Evolutionary conservation across 2,113 vertebrate species (phyloP).

Genomic region (Paracanthobrama guichenoti): DNA sequence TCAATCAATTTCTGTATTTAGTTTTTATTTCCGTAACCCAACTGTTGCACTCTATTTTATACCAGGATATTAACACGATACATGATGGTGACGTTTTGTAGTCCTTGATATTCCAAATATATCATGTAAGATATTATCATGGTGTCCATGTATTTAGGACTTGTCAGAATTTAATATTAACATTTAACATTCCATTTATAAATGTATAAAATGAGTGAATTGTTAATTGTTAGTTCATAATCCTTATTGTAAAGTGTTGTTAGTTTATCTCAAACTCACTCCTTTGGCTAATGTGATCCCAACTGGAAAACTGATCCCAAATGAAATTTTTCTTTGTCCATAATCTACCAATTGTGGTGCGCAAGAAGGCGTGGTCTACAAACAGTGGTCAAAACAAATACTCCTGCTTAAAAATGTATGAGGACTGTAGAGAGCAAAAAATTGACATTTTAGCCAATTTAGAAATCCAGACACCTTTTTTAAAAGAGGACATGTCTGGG

Average conservation of each 20-base stretch:
- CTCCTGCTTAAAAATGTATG: not conserved
- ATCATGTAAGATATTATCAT: not conserved
- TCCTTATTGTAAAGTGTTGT: not conserved
- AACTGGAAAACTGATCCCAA: too few relatives aligned
- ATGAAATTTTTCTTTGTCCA: not conserved
- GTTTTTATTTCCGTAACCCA: too few relatives aligned
- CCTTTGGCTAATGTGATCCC: not conserved
- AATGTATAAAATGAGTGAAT: not conserved
- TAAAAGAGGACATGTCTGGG: too few relatives aligned
- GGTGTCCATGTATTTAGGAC: not conserved
- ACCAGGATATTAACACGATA: not conserved
- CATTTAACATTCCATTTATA: not conserved
- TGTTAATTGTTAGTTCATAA: too few relatives aligned
- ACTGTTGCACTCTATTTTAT: not conserved
- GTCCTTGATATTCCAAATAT: not conserved
- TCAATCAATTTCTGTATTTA: too few relatives aligned
- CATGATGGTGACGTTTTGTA: too few relatives aligned
- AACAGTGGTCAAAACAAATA: not conserved
- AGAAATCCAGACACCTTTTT: not conserved
- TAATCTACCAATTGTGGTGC: not conserved
- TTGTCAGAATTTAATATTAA: not conserved
- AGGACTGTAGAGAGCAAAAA: not conserved
- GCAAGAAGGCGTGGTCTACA: not conserved
- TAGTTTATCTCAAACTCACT: not conserved
- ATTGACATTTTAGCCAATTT: not conserved